Evolutionary conservation across 1,140 invertebrate species (phyloP), one percentile per base, ranked within the genome.

Genomic region (Whitmania pigra): DNA sequence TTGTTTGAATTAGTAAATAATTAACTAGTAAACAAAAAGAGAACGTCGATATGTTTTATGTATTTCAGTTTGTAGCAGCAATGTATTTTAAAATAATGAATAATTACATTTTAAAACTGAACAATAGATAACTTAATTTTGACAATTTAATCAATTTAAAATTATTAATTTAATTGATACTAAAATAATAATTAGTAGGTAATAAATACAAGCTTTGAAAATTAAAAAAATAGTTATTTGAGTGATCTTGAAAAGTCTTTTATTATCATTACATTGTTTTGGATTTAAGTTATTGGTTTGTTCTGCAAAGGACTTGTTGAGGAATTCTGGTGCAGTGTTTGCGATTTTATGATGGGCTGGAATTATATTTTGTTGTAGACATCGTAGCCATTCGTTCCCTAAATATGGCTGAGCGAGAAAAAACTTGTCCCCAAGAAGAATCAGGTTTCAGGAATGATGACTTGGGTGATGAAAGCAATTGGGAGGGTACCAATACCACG

Each of bases 391-490:
- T 31, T 63, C 22, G 18, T 63, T 11, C 57, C 11, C 1, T 25
- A 63, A 31, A 63, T 63, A 25, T 63, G 57, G 15, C 18, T 13
- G 57, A 63, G 57, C 22, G 29, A 25, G 57, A 63, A 20, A 63
- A 49, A 49, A 49, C 43, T 11, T 49, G 43, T 11, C 43, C 43
- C 43, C 43, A 49, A 49, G 43, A 49, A 17, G 43, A 49, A 49
- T 49, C 43, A 49, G 15, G 43, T 49, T 17, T 15, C 43, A 49
- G 43, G 15, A 49, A 97, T 85, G 94, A 97, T 78, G 95, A 94
- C 80, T 97, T 94, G 94, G 93, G 92, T 53, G 95, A 97, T 83
- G 96, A 93, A 78, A 95, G 93, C 0, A 97, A 94, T 7, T 93
- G 92, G 0, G 89, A 97, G 22, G 97, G 94, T 6, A 94, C 93